A percentile compares a stretch with the other conserved stretches of the same genome.
Conservation (phyloP, 2,797 vertebrate species). For the Xiphorhynchus erythropygius region DNA sequence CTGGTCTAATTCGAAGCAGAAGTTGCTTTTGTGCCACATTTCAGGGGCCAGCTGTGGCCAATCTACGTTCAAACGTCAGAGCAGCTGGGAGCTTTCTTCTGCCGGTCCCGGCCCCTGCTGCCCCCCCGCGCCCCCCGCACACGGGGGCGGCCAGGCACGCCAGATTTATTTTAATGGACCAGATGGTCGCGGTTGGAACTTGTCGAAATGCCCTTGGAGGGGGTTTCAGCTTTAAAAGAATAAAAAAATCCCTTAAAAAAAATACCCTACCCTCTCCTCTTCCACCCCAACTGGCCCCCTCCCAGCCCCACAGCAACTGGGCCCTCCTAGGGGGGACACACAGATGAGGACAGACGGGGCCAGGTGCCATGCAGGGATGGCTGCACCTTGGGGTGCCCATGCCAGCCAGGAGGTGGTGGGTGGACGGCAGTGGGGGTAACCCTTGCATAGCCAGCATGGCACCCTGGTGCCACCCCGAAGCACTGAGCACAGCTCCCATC, state of each 20-base stretch:
- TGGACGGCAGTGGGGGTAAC: not conserved
- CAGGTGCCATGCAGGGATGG: constrained; percentile 37
- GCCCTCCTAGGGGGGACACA: not conserved
- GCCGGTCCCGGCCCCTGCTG: not conserved
- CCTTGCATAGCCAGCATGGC: fast-evolving
- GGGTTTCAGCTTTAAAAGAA: not conserved
- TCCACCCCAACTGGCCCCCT: not conserved
- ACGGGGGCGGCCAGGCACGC: constrained; percentile 7
- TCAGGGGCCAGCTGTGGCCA: constrained; percentile 71
- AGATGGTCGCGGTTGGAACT: constrained; percentile 68
- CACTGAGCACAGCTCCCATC: not conserved
- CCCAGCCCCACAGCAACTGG: constrained; percentile 36
- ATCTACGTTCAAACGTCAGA: constrained; percentile 68
- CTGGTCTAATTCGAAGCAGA: constrained; percentile 68
- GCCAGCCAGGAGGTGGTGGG: not conserved
- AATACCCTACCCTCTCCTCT: not conserved
- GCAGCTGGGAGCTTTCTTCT: constrained; percentile 67
- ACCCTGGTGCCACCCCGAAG: not conserved
- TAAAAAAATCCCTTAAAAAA: not conserved
- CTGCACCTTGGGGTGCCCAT: not conserved
- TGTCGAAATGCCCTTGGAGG: constrained; percentile 65
- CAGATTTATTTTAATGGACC: constrained; percentile 70
- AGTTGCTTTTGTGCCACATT: constrained; percentile 70
- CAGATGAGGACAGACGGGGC: constrained; percentile 18
- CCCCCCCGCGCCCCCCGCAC: not conserved